Conservation (phyloP, 2,113 vertebrate genomes). For the Antechinus stuartii region DNA sequence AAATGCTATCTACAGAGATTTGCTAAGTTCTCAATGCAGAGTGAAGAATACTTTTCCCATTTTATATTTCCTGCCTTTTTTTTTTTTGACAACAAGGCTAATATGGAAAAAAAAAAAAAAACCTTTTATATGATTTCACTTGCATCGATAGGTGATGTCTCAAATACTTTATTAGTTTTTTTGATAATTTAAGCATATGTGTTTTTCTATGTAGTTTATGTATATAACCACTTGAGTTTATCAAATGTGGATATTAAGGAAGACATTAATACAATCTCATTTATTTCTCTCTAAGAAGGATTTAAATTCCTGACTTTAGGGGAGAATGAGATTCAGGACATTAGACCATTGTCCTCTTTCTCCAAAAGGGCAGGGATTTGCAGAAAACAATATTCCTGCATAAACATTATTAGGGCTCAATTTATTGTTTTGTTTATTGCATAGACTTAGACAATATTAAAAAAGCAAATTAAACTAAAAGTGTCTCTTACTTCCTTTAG, state of each 20-base stretch:
- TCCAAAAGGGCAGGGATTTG: not conserved
- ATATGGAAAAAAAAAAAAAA: no score
- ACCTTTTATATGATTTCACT: no score
- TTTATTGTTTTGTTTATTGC: not conserved
- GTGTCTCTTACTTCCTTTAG: not conserved
- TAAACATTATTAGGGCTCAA: not conserved
- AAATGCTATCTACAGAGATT: no score
- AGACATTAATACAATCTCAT: not conserved
- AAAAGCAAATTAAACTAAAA: not conserved
- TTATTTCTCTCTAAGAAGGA: not conserved
- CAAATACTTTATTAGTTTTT: not conserved
- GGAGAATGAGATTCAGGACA: not conserved
- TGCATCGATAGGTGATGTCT: no score
- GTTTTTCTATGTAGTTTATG: not conserved
- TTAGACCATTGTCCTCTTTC: not conserved
- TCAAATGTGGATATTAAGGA: not conserved
- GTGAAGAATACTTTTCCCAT: no score
- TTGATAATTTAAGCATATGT: not conserved
- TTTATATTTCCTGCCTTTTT: no score
- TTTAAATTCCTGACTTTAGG: not conserved
- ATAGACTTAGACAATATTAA: not conserved
- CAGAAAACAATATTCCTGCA: not conserved
- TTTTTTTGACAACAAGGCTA: no score
- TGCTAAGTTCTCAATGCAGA: no score
- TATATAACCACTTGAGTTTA: not conserved